Evolutionary conservation across 2,888 invertebrate genomes (phyloP).

Genomic region (Microctonus brassicae): DNA sequence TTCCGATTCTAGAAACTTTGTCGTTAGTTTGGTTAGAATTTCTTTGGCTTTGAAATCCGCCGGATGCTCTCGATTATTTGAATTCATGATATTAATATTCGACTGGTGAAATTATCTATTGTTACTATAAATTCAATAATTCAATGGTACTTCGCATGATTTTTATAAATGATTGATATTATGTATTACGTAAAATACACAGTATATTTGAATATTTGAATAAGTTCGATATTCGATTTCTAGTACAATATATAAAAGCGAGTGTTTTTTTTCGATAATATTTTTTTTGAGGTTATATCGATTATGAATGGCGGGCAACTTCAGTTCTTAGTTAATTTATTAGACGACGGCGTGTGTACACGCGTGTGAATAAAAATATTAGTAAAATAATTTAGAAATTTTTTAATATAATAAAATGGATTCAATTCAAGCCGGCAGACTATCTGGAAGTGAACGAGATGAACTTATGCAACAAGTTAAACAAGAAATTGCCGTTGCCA

Average conservation of each 20-base stretch:
- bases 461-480: conserved; percentile 95
- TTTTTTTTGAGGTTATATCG: not conserved
- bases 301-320: not conserved
- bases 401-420: conserved; percentile 71
- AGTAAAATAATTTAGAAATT: not conserved
- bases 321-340: not conserved
- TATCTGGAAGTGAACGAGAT: conserved; percentile 81
- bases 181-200: too few relatives aligned
- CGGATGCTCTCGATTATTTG: not conserved
- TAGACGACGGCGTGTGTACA: not conserved
- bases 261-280: too few relatives aligned
- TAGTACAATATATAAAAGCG: too few relatives aligned
- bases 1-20: not conserved
- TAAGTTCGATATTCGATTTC: too few relatives aligned
- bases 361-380: not conserved
- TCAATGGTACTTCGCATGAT: too few relatives aligned
- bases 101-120: not conserved
- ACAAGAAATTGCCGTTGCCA: conserved; percentile 94
- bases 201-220: too few relatives aligned
- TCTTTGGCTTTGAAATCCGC: not conserved
- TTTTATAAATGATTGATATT: too few relatives aligned
- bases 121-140: too few relatives aligned
- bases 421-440: conserved; percentile 72
- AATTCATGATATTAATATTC: conserved; percentile 5
- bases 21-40: not conserved